A percentile compares a stretch with the other conserved stretches of the same genome.
Evolutionary conservation across 2,113 vertebrate species (phyloP).

Genomic region (Antechinus flavipes): DNA sequence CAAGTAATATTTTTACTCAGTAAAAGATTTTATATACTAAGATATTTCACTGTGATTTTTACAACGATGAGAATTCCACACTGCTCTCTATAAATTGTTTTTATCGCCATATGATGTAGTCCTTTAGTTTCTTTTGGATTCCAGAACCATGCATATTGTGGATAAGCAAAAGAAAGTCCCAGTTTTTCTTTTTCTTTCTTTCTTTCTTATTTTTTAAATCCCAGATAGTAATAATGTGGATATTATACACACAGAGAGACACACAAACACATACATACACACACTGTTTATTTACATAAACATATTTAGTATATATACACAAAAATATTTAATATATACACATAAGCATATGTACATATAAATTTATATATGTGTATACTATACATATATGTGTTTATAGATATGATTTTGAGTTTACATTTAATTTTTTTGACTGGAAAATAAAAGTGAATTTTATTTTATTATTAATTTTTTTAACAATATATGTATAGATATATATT

Average conservation of each 20-base stretch:
- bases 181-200: not conserved
- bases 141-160: conserved; percentile 12
- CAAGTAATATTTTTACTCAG: conserved; percentile 8
- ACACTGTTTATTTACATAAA: too few relatives aligned
- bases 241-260: too few relatives aligned
- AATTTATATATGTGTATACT: not conserved
- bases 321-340: too few relatives aligned
- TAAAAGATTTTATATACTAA: conserved; percentile 8
- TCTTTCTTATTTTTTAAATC: not conserved
- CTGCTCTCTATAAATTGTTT: conserved; percentile 10
- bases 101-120: conserved; percentile 4
- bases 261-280: too few relatives aligned
- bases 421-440: too few relatives aligned
- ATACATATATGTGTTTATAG: conserved; percentile 11
- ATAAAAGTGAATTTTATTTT: too few relatives aligned
- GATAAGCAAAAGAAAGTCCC: conserved; percentile 17
- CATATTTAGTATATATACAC: too few relatives aligned
- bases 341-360: not conserved
- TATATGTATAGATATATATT: too few relatives aligned
- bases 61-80: conserved; percentile 23
- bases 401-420: conserved; percentile 20
- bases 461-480: too few relatives aligned
- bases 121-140: not conserved
- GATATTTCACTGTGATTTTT: conserved; percentile 16
- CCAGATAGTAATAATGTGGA: not conserved